A percentile compares a stretch with the other conserved stretches of the same genome.
These are phyloP conservation scores for Clarias laeviceps DNA, from an alignment of 2,797 vertebrate species.

Conservation along the genomic window DNA sequence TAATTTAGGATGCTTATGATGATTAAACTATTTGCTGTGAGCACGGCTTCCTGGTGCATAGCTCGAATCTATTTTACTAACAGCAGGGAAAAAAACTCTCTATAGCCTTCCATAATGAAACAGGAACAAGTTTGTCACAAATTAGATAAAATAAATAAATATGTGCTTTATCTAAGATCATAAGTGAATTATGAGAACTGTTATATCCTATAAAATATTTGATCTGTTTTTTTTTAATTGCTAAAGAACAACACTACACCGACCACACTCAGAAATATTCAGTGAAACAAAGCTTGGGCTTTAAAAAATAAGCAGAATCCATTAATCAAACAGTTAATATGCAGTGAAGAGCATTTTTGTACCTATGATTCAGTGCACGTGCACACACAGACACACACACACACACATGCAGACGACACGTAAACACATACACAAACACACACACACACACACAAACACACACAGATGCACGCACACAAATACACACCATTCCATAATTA, in stretches of 20 bases:
- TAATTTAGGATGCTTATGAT: constrained; percentile 49
- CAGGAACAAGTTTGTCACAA: neutral
- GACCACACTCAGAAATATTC: neutral
- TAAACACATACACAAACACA: no score
- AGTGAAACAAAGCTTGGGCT: neutral
- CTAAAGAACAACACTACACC: neutral
- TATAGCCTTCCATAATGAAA: neutral
- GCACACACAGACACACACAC: no score
- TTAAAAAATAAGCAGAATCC: neutral
- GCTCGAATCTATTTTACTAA: neutral
- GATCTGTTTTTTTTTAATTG: neutral
- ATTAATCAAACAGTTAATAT: neutral
- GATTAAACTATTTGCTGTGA: constrained; percentile 42
- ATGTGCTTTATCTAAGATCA: neutral
- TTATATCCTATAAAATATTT: neutral
- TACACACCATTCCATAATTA: neutral
- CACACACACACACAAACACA: neutral
- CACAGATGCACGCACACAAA: neutral
- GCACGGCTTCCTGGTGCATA: constrained; percentile 15
- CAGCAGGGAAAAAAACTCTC: neutral
- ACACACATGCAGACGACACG: no score
- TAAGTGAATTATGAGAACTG: neutral
- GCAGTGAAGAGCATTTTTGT: neutral
- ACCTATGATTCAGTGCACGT: neutral
- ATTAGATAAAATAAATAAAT: no score